phyloP scores from a whole-genome alignment of 1,140 invertebrate genomes.

The Paramacrobiotus metropolitanus region DNA sequence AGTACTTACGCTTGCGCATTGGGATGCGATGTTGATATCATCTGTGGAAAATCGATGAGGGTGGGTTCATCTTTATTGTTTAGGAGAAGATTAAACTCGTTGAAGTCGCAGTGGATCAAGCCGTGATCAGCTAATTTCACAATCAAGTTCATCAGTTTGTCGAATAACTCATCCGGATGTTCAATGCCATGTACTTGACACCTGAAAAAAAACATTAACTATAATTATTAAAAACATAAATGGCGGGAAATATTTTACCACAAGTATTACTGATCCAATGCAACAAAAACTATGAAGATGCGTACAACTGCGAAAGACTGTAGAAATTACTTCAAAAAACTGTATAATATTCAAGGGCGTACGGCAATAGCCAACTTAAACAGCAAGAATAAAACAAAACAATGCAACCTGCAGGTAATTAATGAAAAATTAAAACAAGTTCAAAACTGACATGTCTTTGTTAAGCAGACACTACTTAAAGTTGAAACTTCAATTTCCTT shows the following conservation, averaged over 20 bases:
- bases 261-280: not conserved
- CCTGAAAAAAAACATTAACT: constrained; percentile 25
- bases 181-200: constrained; percentile 53
- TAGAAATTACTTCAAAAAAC: constrained; percentile 6
- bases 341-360: constrained; percentile 3
- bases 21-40: constrained; percentile 75
- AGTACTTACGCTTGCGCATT: constrained; percentile 60
- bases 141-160: constrained; percentile 83
- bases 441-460: no score
- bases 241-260: no score
- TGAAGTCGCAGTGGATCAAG: constrained; percentile 96
- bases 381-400: no score
- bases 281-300: constrained; percentile 34
- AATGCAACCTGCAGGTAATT: no score
- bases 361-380: no score
- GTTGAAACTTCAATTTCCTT: no score
- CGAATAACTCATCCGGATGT: constrained; percentile 57
- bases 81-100: constrained; percentile 94
- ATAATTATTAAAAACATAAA: constrained; percentile 7
- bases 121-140: constrained; percentile 70
- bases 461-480: no score
- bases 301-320: constrained; percentile 25
- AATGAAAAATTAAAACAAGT: no score
- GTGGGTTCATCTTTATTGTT: constrained; percentile 38
- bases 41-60: constrained; percentile 97